Conservation (phyloP, 2,113 vertebrate genomes). For the Ptychochromis oligacanthus region DNA sequence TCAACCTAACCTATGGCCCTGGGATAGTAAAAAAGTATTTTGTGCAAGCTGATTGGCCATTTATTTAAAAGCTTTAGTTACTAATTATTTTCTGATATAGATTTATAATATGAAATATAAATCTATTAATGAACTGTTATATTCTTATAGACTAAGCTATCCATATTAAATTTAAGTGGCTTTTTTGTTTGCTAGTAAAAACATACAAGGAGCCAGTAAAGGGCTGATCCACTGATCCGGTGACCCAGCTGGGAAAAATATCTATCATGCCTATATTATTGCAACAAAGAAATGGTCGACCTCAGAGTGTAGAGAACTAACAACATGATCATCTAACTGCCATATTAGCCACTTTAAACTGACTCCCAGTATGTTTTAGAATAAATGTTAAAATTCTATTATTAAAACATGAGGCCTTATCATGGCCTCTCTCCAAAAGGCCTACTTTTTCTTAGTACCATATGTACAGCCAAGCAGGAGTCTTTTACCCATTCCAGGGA, state of each 20-base stretch:
- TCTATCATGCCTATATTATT: background rate
- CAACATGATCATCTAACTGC: background rate
- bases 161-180: background rate
- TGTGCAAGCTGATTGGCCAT: background rate
- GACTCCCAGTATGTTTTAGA: background rate
- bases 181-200: background rate
- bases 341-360: background rate
- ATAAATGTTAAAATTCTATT: background rate
- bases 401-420: accelerated
- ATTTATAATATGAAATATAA: background rate
- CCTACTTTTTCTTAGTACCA: background rate
- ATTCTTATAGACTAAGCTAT: background rate
- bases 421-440: background rate
- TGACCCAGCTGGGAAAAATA: too few species aligned
- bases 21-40: background rate
- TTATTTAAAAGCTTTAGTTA: constrained; percentile 6
- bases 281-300: background rate
- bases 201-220: too few species aligned
- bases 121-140: background rate
- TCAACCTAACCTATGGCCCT: background rate
- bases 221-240: too few species aligned
- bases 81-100: background rate
- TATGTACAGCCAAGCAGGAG: background rate
- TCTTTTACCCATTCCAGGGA: background rate
- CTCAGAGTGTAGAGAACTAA: background rate